Conservation (phyloP, 2,113 vertebrate species). For the Ptilonorhynchus violaceus region DNA sequence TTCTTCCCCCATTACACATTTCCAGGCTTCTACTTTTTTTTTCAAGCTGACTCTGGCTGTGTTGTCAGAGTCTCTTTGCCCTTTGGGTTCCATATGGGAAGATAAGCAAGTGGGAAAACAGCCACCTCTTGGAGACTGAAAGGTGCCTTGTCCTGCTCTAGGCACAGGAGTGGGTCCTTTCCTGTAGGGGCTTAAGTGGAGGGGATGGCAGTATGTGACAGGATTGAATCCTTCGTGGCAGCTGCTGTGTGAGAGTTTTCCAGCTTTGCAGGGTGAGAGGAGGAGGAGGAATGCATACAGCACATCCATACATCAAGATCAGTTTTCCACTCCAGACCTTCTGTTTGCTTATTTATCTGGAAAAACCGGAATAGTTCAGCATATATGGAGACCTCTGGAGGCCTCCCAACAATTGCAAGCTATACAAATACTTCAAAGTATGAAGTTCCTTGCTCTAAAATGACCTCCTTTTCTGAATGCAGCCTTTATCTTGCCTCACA, state of each 20-base stretch:
- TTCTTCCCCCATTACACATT: not conserved
- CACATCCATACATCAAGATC: not conserved
- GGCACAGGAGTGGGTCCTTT: not conserved
- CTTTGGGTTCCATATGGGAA: not conserved
- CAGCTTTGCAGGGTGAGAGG: not conserved
- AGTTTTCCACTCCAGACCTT: not conserved
- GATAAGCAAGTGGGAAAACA: not conserved
- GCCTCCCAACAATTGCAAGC: not conserved
- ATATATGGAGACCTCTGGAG: not conserved
- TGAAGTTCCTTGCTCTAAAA: not conserved
- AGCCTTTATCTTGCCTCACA: not conserved
- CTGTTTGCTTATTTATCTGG: not conserved
- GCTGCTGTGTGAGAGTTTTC: not conserved
- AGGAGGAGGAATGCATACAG: not conserved
- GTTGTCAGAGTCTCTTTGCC: not conserved
- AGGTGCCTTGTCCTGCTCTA: not conserved
- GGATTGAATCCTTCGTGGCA: fast-evolving
- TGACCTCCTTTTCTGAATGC: not conserved
- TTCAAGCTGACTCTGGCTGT: not conserved
- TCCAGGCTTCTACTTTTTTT: not conserved
- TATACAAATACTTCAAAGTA: not conserved
- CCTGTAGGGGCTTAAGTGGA: not conserved
- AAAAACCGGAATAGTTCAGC: not conserved
- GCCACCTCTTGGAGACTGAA: not conserved
- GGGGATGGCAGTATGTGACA: not conserved